phyloP scores from a whole-genome alignment of 2,888 invertebrate genomes.

The Lepidochitona cinerea region DNA sequence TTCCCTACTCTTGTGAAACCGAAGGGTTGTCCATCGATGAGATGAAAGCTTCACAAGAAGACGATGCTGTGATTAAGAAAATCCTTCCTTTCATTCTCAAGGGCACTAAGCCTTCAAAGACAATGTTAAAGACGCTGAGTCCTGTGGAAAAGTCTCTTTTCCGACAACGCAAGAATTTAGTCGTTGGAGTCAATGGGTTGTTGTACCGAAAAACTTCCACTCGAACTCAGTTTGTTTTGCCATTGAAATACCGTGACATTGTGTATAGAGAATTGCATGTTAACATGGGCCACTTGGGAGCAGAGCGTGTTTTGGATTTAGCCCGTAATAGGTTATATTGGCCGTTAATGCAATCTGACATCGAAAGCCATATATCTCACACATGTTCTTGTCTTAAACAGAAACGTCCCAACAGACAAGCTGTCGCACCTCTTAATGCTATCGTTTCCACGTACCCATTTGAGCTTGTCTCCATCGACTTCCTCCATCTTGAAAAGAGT shows the following conservation, averaged over 20 bases:
- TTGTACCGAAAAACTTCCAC: background rate
- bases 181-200: background rate
- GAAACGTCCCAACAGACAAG: background rate
- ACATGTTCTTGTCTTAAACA: conserved; percentile 1
- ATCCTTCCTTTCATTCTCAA: background rate
- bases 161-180: background rate
- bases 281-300: conserved; percentile 1
- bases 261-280: conserved; percentile 2
- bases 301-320: conserved; percentile 4
- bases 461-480: background rate
- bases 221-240: background rate
- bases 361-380: background rate
- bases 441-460: background rate
- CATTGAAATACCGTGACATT: background rate
- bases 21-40: background rate
- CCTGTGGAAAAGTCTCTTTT: background rate
- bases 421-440: background rate
- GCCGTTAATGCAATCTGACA: background rate
- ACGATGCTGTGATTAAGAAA: background rate
- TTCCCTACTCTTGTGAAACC: background rate
- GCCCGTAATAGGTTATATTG: conserved; percentile 10
- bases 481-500: background rate
- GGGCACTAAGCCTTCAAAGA: background rate
- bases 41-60: background rate
- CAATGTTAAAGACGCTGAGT: background rate